Conservation (phyloP, 2,797 vertebrate genomes). For the Gymnothorax reevesii region DNA sequence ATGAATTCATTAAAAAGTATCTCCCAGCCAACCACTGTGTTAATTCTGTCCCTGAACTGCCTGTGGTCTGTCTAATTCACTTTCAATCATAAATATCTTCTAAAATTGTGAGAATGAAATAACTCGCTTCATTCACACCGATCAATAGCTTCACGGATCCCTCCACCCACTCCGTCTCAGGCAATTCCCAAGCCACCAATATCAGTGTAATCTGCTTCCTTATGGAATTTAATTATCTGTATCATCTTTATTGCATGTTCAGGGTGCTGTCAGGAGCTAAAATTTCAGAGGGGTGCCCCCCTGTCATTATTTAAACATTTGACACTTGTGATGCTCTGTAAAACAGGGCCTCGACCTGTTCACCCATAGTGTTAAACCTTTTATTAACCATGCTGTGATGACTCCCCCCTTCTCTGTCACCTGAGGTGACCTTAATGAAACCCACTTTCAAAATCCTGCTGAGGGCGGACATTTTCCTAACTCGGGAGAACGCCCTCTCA, state of each 20-base stretch:
- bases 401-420: slow-evolving; percentile 44
- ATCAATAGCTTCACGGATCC: slow-evolving; percentile 46
- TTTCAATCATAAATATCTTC: slow-evolving; percentile 20
- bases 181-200: slow-evolving; percentile 47
- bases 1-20: not conserved
- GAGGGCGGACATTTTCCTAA: slow-evolving; percentile 49
- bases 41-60: not conserved
- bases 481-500: slow-evolving; percentile 41
- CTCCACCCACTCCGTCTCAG: slow-evolving; percentile 40
- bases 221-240: slow-evolving; percentile 55
- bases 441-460: slow-evolving; percentile 46
- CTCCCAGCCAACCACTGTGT: not conserved
- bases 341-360: slow-evolving; percentile 79
- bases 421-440: slow-evolving; percentile 53
- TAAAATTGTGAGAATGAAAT: slow-evolving; percentile 27
- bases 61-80: not conserved
- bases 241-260: slow-evolving; percentile 52
- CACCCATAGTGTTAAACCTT: slow-evolving; percentile 77
- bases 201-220: slow-evolving; percentile 53
- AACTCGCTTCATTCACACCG: not conserved
- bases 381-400: slow-evolving; percentile 75
- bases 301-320: slow-evolving; percentile 83
- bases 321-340: slow-evolving; percentile 70
- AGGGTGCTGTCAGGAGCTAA: slow-evolving; percentile 47
- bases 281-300: slow-evolving; percentile 70